A percentile compares a stretch with the other conserved stretches of the same genome.
These are phyloP conservation scores for Drosophila asahinai DNA, from an alignment of 1,140 invertebrate species.

Conservation along the genomic window DNA sequence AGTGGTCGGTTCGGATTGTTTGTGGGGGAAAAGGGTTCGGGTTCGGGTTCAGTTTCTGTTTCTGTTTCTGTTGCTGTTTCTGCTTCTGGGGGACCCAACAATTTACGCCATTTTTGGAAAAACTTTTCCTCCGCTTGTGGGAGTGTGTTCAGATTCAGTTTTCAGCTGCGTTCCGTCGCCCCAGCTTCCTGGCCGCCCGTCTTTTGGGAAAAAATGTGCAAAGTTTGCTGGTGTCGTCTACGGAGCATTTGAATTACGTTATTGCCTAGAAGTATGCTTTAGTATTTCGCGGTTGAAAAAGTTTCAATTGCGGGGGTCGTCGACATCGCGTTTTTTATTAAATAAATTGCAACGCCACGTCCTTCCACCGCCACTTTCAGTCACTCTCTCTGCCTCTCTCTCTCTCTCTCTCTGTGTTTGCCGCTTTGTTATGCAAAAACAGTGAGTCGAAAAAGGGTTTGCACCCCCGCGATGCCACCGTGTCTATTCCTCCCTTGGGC, in stretches of 20 bases:
- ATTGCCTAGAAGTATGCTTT: conserved; percentile 80
- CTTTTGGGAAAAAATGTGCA: conserved; percentile 63
- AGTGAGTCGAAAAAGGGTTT: conserved; percentile 42
- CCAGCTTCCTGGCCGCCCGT: conserved; percentile 3
- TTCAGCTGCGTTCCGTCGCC: conserved; percentile 52
- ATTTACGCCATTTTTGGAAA: conserved; percentile 76
- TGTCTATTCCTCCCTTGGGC: conserved; percentile 32
- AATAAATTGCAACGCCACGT: conserved; percentile 72
- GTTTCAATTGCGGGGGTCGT: conserved; percentile 79
- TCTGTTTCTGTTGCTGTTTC: not conserved
- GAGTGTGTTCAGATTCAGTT: conserved; percentile 41
- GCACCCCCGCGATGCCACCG: conserved; percentile 10
- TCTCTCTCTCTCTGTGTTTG: conserved; percentile 9
- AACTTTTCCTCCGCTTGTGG: conserved; percentile 48
- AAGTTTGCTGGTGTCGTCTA: conserved; percentile 73
- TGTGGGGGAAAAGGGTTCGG: conserved; percentile 47
- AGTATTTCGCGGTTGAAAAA: conserved; percentile 81
- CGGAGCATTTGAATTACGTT: conserved; percentile 76
- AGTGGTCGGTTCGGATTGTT: conserved; percentile 7
- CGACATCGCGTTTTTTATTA: conserved; percentile 69
- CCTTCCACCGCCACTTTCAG: not conserved
- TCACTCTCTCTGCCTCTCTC: not conserved
- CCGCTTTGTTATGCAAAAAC: conserved; percentile 73
- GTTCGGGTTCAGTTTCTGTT: conserved; percentile 15
- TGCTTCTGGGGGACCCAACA: conserved; percentile 49